Evolutionary conservation across 2,113 vertebrate genomes (phyloP).

Genomic region (Albula glossodonta): DNA sequence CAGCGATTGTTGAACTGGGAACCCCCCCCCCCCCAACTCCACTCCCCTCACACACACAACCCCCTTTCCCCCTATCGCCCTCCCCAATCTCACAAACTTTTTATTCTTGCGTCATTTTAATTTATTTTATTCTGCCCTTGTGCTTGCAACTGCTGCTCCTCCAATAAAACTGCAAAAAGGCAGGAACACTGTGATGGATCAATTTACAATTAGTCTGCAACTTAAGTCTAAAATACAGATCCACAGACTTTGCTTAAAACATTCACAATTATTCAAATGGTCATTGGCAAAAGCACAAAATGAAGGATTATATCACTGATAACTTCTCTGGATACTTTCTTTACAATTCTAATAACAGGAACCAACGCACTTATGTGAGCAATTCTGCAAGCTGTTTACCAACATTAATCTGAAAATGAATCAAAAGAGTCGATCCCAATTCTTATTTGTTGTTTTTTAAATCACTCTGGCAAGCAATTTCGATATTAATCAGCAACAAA

Average conservation of each 20-base stretch:
- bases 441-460: neutral
- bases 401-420: neutral
- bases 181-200: neutral
- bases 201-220: neutral
- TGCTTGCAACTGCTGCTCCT: neutral
- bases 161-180: neutral
- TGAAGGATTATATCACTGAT: neutral
- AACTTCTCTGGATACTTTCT: neutral
- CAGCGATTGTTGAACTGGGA: conserved; percentile 64
- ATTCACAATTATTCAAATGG: neutral
- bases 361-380: neutral
- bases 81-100: conserved; percentile 8
- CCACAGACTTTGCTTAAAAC: neutral
- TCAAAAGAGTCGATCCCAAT: neutral
- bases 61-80: too few species aligned
- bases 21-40: conserved; percentile 39
- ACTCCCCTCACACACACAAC: neutral
- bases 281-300: neutral
- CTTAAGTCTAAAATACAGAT: neutral
- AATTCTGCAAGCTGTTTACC: neutral
- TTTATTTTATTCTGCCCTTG: neutral
- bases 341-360: neutral
- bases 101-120: conserved; percentile 17
- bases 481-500: conserved; percentile 62
- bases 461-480: conserved; percentile 46